Percentiles rank a stretch among this genome's conserved stretches.
phyloP scores from a whole-genome alignment of 2,797 vertebrate genomes.

The Betta splendens region DNA sequence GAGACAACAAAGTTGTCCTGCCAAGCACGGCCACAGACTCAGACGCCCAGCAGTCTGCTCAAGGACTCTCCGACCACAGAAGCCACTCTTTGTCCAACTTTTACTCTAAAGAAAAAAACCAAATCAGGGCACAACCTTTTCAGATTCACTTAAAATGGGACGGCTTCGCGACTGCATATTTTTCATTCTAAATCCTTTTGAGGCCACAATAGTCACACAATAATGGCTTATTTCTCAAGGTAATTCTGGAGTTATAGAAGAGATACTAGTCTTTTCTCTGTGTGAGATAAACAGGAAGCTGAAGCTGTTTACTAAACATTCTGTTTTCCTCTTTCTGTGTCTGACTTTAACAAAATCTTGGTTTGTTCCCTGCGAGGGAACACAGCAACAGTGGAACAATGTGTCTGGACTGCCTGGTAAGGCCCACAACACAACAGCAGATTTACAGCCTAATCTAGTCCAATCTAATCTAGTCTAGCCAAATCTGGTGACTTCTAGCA shows the following conservation, averaged over 20 bases:
- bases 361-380: constrained; percentile 62
- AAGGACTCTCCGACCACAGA: constrained; percentile 72
- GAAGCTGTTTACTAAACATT: constrained; percentile 55
- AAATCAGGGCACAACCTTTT: constrained; percentile 46
- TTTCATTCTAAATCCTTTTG: constrained; percentile 33
- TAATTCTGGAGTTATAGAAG: constrained; percentile 25
- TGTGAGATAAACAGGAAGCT: constrained; percentile 59
- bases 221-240: constrained; percentile 24
- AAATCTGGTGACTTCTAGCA: constrained; percentile 31
- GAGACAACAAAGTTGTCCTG: constrained; percentile 64
- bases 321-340: constrained; percentile 62
- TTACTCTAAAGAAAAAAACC: constrained; percentile 32
- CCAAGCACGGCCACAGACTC: constrained; percentile 69
- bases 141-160: constrained; percentile 33
- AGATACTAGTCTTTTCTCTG: constrained; percentile 18
- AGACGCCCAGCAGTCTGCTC: constrained; percentile 76
- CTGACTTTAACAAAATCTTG: constrained; percentile 57
- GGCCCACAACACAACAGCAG: constrained; percentile 40
- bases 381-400: constrained; percentile 45
- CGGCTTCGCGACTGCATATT: constrained; percentile 47
- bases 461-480: constrained; percentile 34
- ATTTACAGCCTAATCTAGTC: constrained; percentile 41
- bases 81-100: constrained; percentile 61
- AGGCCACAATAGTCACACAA: constrained; percentile 22
- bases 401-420: constrained; percentile 66